These are phyloP conservation scores for Oryzias celebensis DNA, from an alignment of 2,113 vertebrate genomes.

Conservation along the genomic window DNA sequence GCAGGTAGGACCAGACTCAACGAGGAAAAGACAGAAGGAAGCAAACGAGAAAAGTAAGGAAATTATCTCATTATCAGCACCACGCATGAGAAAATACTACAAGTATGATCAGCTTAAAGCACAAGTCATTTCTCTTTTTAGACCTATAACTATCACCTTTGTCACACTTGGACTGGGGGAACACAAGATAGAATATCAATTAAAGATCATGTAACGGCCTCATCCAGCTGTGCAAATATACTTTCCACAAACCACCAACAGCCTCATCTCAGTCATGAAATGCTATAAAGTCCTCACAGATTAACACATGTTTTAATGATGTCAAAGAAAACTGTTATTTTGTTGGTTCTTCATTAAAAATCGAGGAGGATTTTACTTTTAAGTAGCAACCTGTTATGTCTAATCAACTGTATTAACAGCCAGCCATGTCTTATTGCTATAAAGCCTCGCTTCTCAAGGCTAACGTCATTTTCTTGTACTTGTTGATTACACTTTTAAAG, in stretches of 20 bases:
- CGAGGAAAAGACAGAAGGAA: conserved; percentile 13
- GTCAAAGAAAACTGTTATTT: background rate
- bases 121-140: conserved; percentile 61
- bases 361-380: background rate
- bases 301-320: no score
- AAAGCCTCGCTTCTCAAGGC: background rate
- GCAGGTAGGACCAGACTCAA: conserved; percentile 29
- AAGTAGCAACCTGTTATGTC: background rate
- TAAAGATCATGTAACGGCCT: background rate
- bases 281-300: no score
- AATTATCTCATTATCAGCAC: conserved; percentile 57
- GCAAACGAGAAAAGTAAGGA: conserved; percentile 24
- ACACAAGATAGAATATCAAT: conserved; percentile 5
- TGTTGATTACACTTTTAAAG: conserved; percentile 5
- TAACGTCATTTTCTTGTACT: conserved; percentile 1
- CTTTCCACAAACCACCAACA: no score
- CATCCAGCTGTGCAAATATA: background rate
- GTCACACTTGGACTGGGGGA: conserved; percentile 34
- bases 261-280: no score
- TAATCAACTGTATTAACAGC: conserved; percentile 2
- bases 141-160: conserved; percentile 58
- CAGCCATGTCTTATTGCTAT: background rate
- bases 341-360: conserved; percentile 2
- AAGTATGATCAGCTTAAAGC: conserved; percentile 44
- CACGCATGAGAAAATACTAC: conserved; percentile 11